Evolutionary conservation across 2,888 invertebrate genomes (phyloP).

Genomic region (Pyrochroa serraticornis): DNA sequence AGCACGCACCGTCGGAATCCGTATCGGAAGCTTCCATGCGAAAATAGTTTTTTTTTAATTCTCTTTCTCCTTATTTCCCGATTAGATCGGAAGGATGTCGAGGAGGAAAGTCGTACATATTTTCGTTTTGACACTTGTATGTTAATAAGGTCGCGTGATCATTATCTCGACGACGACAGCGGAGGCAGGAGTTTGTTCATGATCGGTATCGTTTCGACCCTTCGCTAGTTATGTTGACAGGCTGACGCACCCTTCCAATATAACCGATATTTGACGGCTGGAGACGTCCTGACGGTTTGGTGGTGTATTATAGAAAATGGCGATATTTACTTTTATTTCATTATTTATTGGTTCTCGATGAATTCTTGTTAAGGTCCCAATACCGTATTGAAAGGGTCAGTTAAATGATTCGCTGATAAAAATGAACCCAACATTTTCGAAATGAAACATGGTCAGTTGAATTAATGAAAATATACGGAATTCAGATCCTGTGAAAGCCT

Average conservation of each 20-base stretch:
- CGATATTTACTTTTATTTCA: slow-evolving; percentile 23
- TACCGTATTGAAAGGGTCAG: too few relatives aligned
- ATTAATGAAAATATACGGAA: too few relatives aligned
- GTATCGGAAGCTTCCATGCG: slow-evolving; percentile 20
- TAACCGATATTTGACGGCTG: slow-evolving; percentile 40
- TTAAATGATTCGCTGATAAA: too few relatives aligned
- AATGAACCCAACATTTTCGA: too few relatives aligned
- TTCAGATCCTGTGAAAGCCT: too few relatives aligned
- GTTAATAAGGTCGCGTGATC: slow-evolving; percentile 43
- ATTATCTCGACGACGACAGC: slow-evolving; percentile 43
- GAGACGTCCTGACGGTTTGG: slow-evolving; percentile 30
- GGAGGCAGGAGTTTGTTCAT: slow-evolving; percentile 34
- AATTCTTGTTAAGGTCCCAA: too few relatives aligned
- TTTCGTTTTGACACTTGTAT: slow-evolving; percentile 33
- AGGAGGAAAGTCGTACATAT: background rate
- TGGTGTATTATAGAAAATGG: slow-evolving; percentile 39
- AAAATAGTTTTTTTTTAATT: background rate
- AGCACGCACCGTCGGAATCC: slow-evolving; percentile 37
- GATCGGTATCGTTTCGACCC: slow-evolving; percentile 33
- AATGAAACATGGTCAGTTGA: too few relatives aligned
- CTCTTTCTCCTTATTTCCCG: background rate
- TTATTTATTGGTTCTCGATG: slow-evolving; percentile 4
- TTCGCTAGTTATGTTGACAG: slow-evolving; percentile 34
- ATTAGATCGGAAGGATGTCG: background rate
- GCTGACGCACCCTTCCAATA: slow-evolving; percentile 41